A percentile compares a stretch with the other conserved stretches of the same genome.
Evolutionary conservation across 2,797 vertebrate genomes (phyloP).

Genomic region (Argya squamiceps): DNA sequence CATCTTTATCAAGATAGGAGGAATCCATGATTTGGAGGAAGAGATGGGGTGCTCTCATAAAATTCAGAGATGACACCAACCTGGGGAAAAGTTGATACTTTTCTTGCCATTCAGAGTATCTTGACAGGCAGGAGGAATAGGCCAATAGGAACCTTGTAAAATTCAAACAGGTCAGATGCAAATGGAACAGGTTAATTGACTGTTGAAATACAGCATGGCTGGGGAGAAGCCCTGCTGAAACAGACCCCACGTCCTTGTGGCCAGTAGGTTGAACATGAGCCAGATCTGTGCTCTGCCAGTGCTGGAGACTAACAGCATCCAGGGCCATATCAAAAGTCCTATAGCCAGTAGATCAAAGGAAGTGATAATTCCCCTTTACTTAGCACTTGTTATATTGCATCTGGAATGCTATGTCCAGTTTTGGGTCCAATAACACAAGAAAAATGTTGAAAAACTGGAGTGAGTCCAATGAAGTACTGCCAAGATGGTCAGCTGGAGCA

Average conservation of each 20-base stretch:
- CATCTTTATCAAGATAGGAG: background rate
- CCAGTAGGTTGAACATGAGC: background rate
- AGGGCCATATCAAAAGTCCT: background rate
- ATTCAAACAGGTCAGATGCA: background rate
- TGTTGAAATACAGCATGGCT: background rate
- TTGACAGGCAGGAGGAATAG: background rate
- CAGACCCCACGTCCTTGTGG: background rate
- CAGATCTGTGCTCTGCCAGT: background rate
- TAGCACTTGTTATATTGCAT: background rate
- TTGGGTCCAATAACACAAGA: background rate
- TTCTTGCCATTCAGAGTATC: background rate
- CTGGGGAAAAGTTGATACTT: background rate
- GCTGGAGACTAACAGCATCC: background rate
- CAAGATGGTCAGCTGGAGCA: background rate
- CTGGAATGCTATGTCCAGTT: background rate
- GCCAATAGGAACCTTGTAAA: background rate
- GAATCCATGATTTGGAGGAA: background rate
- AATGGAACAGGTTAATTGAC: background rate
- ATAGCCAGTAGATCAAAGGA: background rate
- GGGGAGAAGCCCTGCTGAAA: background rate
- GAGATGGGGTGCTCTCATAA: background rate
- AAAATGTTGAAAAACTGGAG: background rate
- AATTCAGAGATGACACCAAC: accelerated
- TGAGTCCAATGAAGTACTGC: background rate
- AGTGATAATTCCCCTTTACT: background rate